Evolutionary conservation across 2,888 invertebrate genomes (phyloP).

Genomic region (Parnassius glacialis): DNA sequence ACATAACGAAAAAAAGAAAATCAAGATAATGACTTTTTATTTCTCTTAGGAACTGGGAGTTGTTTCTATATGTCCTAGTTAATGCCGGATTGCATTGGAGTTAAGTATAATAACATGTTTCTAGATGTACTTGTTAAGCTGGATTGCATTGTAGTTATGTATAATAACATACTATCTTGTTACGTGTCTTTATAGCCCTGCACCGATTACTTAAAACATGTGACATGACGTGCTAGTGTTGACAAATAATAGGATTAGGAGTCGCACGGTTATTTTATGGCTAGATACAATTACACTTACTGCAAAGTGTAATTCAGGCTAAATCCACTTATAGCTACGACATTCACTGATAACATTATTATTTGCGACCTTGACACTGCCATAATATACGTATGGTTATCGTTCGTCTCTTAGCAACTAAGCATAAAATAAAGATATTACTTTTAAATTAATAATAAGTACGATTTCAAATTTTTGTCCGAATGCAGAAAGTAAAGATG

Average conservation of each 20-base stretch:
- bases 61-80: neutral
- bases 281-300: constrained; percentile 18
- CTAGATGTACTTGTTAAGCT: neutral
- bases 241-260: constrained; percentile 57
- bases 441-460: no score
- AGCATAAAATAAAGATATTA: no score
- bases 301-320: constrained; percentile 15
- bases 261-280: constrained; percentile 29
- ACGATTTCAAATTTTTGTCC: no score
- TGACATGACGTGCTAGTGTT: constrained; percentile 56
- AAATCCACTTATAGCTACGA: constrained; percentile 12
- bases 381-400: neutral
- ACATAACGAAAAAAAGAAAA: neutral
- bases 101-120: constrained; percentile 15
- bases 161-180: constrained; percentile 28
- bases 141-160: constrained; percentile 13
- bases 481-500: no score
- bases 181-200: constrained; percentile 37
- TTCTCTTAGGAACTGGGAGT: neutral
- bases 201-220: constrained; percentile 51
- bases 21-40: neutral
- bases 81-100: constrained; percentile 12
- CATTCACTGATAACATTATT: constrained; percentile 18
- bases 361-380: constrained; percentile 1
- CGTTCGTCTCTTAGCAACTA: no score